Base-by-base conservation (phyloP, 2,888 invertebrate species). In the Leptinotarsa peninsularis region DNA sequence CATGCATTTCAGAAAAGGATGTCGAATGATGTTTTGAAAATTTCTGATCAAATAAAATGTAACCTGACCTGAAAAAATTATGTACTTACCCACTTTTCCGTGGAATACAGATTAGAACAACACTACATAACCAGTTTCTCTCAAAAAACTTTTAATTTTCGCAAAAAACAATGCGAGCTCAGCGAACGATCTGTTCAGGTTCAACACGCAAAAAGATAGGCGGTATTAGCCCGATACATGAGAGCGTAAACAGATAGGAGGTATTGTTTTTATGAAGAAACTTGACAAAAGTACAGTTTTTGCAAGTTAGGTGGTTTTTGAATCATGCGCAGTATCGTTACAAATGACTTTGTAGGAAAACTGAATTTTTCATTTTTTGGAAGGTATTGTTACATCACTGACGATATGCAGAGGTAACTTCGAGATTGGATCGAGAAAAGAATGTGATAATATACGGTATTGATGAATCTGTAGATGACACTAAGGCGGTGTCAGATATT, bases 161-260 rank as follows among this genome's bases (percentile, higher is more conserved):
- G 60, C 18, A 23, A 18, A 60, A 60, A 21, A 60, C 18, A 60
- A n/a, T 60, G 60, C 60, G 60, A 60, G 21, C 60, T 60, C 18
- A 60, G 60, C 18, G 60, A 60, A 60, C 60, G 60, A 60, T 60
- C 60, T 60, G 23, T 60, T 60, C 60, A 60, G 60, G 60, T 60
- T 60, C 60, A 60, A n/a, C 60, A 60, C 33, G 1, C 33, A 33
- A 33, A 33, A 33, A 33, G 3, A 60, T 60, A 60, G 60, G 60
- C 60, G 60, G 60, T 60, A 60, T 60, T 21, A 18, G 60, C n/a
- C 18, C 18, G 60, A 60, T 23, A n/a, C 21, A 60, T 60, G 60
- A 60, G 60, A n/a, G 60, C 60, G 60, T 60, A 21, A 60, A 60
- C 21, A 60, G 4, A 60, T 60, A 60, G 60, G 60, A 60, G 60